phyloP scores from a whole-genome alignment of 2,888 invertebrate species.

The Cephus pulcher region DNA sequence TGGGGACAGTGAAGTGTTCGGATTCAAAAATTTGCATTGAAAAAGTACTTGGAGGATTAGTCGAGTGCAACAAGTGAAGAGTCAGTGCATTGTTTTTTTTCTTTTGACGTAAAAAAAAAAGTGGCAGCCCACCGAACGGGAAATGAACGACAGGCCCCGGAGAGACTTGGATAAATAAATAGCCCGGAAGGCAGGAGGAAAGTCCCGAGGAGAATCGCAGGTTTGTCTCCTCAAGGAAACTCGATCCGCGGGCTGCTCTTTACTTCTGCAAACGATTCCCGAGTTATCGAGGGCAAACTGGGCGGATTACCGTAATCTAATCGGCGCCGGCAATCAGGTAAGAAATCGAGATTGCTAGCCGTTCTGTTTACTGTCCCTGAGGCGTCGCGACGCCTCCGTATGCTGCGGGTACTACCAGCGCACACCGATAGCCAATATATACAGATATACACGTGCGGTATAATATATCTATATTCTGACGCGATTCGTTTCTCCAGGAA shows the following conservation, averaged over 20 bases:
- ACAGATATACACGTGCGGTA: not conserved
- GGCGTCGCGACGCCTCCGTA: slow-evolving; percentile 1
- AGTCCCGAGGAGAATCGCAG: not conserved
- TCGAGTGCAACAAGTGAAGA: not conserved
- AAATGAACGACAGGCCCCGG: not conserved
- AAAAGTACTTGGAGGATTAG: not conserved
- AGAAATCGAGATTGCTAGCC: slow-evolving; percentile 26
- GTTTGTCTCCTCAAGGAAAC: not conserved
- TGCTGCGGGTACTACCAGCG: not conserved
- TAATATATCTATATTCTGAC: slow-evolving; percentile 2
- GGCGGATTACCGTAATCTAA: slow-evolving; percentile 33
- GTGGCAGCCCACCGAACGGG: not conserved
- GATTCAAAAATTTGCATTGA: not conserved
- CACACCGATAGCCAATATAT: not conserved
- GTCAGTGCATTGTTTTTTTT: not conserved
- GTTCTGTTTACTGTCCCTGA: not conserved
- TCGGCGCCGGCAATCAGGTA: slow-evolving; percentile 38
- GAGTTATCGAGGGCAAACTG: slow-evolving; percentile 8
- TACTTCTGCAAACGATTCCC: not conserved
- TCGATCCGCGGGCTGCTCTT: not conserved
- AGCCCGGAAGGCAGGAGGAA: not conserved
- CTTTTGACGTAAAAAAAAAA: not conserved
- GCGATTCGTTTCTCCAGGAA: not conserved
- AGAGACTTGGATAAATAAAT: not conserved
- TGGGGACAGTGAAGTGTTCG: not conserved